These are phyloP conservation scores for Beris chalybata DNA, from an alignment of 2,888 invertebrate genomes.

Conservation along the genomic window DNA sequence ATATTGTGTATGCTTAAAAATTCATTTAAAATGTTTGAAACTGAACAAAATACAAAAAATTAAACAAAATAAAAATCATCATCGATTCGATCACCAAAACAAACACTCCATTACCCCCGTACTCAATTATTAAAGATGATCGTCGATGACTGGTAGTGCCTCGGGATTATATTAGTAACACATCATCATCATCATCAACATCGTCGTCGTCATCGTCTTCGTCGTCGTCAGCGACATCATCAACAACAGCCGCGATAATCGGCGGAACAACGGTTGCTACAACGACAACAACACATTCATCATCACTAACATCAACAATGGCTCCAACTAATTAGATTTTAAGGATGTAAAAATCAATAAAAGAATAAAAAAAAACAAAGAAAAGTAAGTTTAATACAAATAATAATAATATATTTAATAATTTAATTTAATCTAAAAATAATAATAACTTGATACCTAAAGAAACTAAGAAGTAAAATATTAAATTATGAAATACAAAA, in stretches of 20 bases:
- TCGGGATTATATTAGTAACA: slow-evolving; percentile 48
- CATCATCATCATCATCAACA: slow-evolving; percentile 46
- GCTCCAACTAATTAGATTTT: slow-evolving; percentile 39
- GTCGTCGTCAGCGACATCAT: slow-evolving; percentile 42
- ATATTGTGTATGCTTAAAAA: too few species aligned
- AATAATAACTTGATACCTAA: slow-evolving; percentile 27
- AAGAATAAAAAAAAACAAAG: slow-evolving; percentile 12
- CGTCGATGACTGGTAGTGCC: slow-evolving; percentile 57
- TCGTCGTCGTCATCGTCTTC: slow-evolving; percentile 50
- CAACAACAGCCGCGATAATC: slow-evolving; percentile 40
- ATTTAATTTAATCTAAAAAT: slow-evolving; percentile 22
- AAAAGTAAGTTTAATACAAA: slow-evolving; percentile 27
- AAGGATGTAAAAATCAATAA: slow-evolving; percentile 12
- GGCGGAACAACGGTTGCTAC: slow-evolving; percentile 30
- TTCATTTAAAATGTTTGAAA: too few species aligned
- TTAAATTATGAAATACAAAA: slow-evolving; percentile 24
- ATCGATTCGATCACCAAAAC: slow-evolving; percentile 9
- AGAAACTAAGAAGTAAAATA: slow-evolving; percentile 23
- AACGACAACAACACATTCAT: slow-evolving; percentile 30
- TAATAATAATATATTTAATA: slow-evolving; percentile 20
- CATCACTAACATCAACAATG: slow-evolving; percentile 33
- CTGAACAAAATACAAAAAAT: too few species aligned
- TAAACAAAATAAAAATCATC: too few species aligned
- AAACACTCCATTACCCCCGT: slow-evolving; percentile 5
- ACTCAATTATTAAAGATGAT: slow-evolving; percentile 47